Percentiles rank a stretch among this genome's conserved stretches.
Evolutionary conservation across 2,888 invertebrate genomes (phyloP).

Genomic region (Dynastes tityus): DNA sequence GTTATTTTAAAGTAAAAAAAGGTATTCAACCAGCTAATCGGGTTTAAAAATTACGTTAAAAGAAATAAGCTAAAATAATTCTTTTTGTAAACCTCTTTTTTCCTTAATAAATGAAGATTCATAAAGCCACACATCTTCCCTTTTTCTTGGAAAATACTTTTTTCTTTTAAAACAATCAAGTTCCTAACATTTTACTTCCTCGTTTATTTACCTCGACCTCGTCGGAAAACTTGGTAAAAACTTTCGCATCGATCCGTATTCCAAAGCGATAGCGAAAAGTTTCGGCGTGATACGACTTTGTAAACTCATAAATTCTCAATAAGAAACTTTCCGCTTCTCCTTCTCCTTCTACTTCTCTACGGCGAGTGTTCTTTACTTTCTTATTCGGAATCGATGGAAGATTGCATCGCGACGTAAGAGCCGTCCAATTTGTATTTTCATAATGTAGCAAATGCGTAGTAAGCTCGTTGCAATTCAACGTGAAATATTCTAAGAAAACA

Average conservation of each 20-base stretch:
- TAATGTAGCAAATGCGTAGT: background rate
- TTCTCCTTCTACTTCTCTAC: background rate
- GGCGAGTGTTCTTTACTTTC: background rate
- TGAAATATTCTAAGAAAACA: background rate
- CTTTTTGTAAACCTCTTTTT: too few relatives aligned
- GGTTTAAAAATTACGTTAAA: too few relatives aligned
- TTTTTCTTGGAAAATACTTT: background rate
- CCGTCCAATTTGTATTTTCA: background rate
- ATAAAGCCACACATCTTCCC: background rate
- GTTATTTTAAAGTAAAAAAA: too few relatives aligned
- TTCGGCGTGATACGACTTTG: slow-evolving; percentile 43
- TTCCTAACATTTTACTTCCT: slow-evolving; percentile 31
- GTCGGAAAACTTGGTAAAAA: slow-evolving; percentile 33
- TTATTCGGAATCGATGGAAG: slow-evolving; percentile 1
- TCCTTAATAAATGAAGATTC: background rate
- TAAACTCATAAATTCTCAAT: slow-evolving; percentile 46
- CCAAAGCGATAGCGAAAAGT: slow-evolving; percentile 44
- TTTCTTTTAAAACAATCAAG: slow-evolving; percentile 10
- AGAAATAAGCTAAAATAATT: too few relatives aligned
- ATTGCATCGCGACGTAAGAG: slow-evolving; percentile 20
- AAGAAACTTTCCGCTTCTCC: slow-evolving; percentile 33
- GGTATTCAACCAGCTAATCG: too few relatives aligned
- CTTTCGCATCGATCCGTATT: slow-evolving; percentile 42
- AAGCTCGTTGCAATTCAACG: background rate
- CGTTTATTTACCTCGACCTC: slow-evolving; percentile 35